A percentile compares a stretch with the other conserved stretches of the same genome.
Conservation (phyloP, 2,888 invertebrate species). For the Cephonodes hylas region DNA sequence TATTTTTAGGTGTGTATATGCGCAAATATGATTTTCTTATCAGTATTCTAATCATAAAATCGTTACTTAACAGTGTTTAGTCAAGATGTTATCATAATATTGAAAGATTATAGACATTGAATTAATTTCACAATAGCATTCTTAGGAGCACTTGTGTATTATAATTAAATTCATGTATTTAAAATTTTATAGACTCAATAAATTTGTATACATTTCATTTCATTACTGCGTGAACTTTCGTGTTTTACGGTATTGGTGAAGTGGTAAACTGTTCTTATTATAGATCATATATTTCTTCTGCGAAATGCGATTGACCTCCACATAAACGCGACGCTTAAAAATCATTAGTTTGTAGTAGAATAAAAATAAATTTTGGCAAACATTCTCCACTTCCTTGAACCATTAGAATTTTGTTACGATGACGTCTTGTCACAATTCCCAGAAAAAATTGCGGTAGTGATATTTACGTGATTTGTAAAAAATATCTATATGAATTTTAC, state of each 20-base stretch:
- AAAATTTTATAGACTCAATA: too few relatives aligned
- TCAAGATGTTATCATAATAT: not conserved
- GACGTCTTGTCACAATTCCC: conserved; percentile 33
- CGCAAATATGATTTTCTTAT: not conserved
- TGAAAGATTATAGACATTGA: not conserved
- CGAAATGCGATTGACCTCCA: conserved; percentile 32
- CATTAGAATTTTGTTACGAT: conserved; percentile 38
- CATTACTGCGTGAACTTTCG: not conserved
- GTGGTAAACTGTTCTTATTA: not conserved
- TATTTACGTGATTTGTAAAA: not conserved
- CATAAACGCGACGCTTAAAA: conserved; percentile 39
- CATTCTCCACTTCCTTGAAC: conserved; percentile 62
- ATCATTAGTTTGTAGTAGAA: conserved; percentile 43
- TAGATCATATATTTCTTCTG: not conserved
- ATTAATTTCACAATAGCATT: not conserved
- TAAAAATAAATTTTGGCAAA: conserved; percentile 71
- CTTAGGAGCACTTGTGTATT: not conserved
- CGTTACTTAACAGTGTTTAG: not conserved
- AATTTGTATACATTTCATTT: not conserved
- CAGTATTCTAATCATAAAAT: not conserved
- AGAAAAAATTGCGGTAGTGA: conserved; percentile 3
- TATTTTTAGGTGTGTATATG: too few relatives aligned
- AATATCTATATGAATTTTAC: not conserved
- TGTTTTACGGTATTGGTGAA: not conserved
- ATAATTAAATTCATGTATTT: too few relatives aligned